These are phyloP conservation scores for Cantharis rustica DNA, from an alignment of 2,888 invertebrate species.

Conservation along the genomic window DNA sequence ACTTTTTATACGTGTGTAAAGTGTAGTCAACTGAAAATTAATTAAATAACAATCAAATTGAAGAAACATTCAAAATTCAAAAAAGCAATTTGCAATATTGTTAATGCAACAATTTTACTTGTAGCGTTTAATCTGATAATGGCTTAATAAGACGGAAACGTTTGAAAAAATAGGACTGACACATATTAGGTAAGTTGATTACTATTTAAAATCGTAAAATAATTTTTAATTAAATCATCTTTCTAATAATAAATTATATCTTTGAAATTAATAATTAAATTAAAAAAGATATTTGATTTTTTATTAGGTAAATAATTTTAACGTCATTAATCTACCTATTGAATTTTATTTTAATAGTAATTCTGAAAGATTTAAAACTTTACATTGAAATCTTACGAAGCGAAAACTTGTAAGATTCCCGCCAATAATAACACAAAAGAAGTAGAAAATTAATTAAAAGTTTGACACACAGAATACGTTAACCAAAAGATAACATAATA, in stretches of 20 bases:
- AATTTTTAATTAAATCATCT: background rate
- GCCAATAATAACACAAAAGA: constrained; percentile 23
- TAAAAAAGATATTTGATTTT: background rate
- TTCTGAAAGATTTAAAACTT: constrained; percentile 16
- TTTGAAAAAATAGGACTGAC: background rate
- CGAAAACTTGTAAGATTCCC: constrained; percentile 14
- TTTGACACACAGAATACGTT: constrained; percentile 13
- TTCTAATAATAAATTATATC: background rate
- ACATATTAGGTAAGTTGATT: background rate
- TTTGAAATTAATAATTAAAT: background rate
- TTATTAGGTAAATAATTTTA: constrained; percentile 21
- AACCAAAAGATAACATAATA: constrained; percentile 15
- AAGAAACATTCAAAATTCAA: background rate
- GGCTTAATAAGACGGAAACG: background rate
- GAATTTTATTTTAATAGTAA: constrained; percentile 18
- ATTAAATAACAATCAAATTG: background rate
- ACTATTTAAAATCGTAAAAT: background rate
- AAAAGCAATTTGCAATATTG: background rate
- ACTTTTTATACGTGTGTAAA: background rate
- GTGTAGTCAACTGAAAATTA: background rate
- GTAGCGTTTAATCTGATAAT: background rate
- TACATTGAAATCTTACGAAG: constrained; percentile 1
- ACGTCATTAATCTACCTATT: constrained; percentile 25
- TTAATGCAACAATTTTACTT: background rate
- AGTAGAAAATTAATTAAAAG: constrained; percentile 29